Percentiles rank a stretch among this genome's conserved stretches.
phyloP scores from a whole-genome alignment of 2,113 vertebrate species.

The Ramphastos sulfuratus region DNA sequence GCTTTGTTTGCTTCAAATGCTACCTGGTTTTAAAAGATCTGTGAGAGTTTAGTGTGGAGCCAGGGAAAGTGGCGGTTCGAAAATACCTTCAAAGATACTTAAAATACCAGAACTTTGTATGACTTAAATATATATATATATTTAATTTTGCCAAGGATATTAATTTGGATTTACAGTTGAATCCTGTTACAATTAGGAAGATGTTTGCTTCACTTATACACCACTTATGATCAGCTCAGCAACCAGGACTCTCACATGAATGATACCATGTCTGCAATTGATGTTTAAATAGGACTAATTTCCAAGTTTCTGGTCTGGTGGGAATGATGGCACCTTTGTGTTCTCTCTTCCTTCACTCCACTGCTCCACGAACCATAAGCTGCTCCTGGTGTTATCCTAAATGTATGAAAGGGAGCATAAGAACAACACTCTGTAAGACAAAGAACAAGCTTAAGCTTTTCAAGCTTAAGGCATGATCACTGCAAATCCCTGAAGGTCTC shows the following conservation, averaged over 20 bases:
- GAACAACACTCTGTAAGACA: rapidly evolving
- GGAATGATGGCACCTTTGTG: not conserved
- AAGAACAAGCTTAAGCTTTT: not conserved
- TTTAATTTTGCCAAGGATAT: not conserved
- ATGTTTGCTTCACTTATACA: not conserved
- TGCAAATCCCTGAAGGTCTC: not conserved
- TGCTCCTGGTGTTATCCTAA: not conserved
- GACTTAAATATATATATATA: not conserved
- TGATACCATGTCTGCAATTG: not conserved
- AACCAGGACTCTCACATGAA: not conserved
- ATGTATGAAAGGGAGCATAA: not conserved
- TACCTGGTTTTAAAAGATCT: not conserved
- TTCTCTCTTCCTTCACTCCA: not conserved
- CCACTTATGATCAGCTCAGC: not conserved
- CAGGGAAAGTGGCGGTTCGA: not conserved
- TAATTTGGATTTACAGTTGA: not conserved
- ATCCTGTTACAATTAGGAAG: not conserved
- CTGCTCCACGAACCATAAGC: not conserved
- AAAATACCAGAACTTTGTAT: not conserved
- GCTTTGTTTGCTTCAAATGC: not conserved
- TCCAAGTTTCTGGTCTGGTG: not conserved
- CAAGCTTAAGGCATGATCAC: not conserved
- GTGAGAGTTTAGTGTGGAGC: not conserved
- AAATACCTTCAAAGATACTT: not conserved
- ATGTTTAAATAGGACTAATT: not conserved